These are phyloP conservation scores for Crotalus viridis DNA, from an alignment of 2,113 vertebrate genomes.

Conservation along the genomic window DNA sequence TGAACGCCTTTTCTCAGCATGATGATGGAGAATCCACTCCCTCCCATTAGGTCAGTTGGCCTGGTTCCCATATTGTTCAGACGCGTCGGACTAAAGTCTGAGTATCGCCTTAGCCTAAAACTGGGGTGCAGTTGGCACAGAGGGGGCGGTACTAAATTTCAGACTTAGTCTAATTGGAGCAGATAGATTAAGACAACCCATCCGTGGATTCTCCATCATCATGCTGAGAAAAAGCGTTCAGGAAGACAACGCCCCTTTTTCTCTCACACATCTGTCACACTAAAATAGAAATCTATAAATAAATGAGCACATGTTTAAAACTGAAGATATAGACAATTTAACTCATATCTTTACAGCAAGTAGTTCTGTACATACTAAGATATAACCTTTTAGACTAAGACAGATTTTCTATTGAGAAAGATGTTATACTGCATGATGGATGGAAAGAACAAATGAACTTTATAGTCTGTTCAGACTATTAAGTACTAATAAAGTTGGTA, in stretches of 20 bases:
- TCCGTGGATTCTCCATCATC: too few relatives aligned
- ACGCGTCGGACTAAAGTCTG: too few relatives aligned
- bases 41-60: too few relatives aligned
- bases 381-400: not conserved
- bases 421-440: not conserved
- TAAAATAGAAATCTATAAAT: not conserved
- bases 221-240: too few relatives aligned
- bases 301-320: not conserved
- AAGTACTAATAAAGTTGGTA: not conserved
- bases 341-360: not conserved
- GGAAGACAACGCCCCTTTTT: not conserved
- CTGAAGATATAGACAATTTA: not conserved
- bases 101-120: too few relatives aligned
- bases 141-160: too few relatives aligned
- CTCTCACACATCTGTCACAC: not conserved
- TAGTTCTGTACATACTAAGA: not conserved
- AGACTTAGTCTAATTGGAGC: too few relatives aligned
- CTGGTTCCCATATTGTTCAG: too few relatives aligned
- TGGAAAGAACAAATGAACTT: not conserved
- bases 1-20: too few relatives aligned
- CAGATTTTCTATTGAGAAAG: not conserved
- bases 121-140: too few relatives aligned
- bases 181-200: too few relatives aligned
- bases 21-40: too few relatives aligned
- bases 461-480: not conserved